Evolutionary conservation across 2,113 vertebrate species (phyloP).

Genomic region (Ceyx cyanopectus): DNA sequence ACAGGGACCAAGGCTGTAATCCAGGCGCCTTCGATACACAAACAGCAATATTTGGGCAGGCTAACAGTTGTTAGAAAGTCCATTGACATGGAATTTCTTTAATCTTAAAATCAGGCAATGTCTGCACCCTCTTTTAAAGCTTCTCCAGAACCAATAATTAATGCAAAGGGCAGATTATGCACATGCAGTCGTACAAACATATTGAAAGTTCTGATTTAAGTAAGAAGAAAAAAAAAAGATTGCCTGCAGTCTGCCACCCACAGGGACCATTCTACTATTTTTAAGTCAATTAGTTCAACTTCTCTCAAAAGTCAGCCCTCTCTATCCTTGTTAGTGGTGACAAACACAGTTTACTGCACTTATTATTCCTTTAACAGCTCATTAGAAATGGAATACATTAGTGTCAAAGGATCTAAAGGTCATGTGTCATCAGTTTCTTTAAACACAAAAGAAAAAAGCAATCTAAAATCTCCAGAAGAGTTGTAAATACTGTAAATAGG

Average conservation of each 20-base stretch:
- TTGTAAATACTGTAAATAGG: background rate
- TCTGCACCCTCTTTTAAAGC: constrained; percentile 26
- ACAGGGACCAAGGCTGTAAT: background rate
- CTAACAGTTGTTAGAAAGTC: background rate
- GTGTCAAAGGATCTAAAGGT: constrained; percentile 28
- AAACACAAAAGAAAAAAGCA: constrained; percentile 11
- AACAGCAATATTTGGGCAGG: background rate
- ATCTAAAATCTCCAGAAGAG: constrained; percentile 1
- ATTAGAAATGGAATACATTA: constrained; percentile 62
- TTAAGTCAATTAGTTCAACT: constrained; percentile 68
- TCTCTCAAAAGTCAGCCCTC: constrained; percentile 25
- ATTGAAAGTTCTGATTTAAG: constrained; percentile 42
- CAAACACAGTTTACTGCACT: constrained; percentile 61
- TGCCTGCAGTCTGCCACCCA: constrained; percentile 37
- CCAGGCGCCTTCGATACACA: background rate
- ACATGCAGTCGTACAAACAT: background rate
- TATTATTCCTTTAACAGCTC: constrained; percentile 63
- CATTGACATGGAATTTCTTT: background rate
- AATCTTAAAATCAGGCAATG: constrained; percentile 18
- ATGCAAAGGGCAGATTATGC: constrained; percentile 29
- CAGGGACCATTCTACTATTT: constrained; percentile 60
- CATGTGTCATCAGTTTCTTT: constrained; percentile 38
- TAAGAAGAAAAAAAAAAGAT: background rate
- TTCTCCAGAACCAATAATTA: background rate
- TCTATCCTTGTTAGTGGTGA: constrained; percentile 52